Percentiles rank a stretch among this genome's conserved stretches.
Evolutionary conservation across 2,113 vertebrate species (phyloP).

Genomic region (cat (Felis catus)): F.catus_Fca126_mat1.0 CM031416.1:150771501-150772000

Average conservation of each 20-base stretch:
- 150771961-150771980: fast-evolving
- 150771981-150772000: neutral
- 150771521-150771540: neutral
- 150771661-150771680: fast-evolving
- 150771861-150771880: neutral
- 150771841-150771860: neutral
- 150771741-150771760: fast-evolving
- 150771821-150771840: no score
- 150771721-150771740: no score
- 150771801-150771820: neutral
- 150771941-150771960: neutral
- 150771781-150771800: neutral
- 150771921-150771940: fast-evolving
- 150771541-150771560: fast-evolving
- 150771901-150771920: neutral
- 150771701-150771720: fast-evolving
- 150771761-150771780: fast-evolving
- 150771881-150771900: neutral
- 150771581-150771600: neutral
- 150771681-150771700: fast-evolving
- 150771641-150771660: no score
- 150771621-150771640: neutral
- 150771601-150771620: neutral
- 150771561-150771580: neutral
- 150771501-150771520: no score